These are phyloP conservation scores for Aplidium turbinatum DNA, from an alignment of 23 tunicate genomes.

Conservation along the genomic window DNA sequence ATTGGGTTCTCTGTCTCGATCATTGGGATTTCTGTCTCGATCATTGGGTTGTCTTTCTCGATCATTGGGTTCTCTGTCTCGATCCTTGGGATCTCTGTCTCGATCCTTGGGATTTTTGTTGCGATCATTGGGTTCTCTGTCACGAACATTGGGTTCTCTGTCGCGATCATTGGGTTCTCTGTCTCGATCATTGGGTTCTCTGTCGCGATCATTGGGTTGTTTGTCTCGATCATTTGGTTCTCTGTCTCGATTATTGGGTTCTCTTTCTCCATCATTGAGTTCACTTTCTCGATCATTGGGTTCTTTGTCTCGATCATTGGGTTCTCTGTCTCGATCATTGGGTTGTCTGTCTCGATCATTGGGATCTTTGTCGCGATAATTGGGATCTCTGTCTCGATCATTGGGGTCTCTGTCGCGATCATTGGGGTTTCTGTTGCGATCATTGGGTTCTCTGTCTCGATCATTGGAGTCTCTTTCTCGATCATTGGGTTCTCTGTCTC, in stretches of 20 bases:
- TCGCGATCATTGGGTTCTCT: background rate
- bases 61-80: background rate
- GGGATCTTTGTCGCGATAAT: conserved; percentile 1
- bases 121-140: background rate
- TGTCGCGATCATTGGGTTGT: conserved; percentile 2
- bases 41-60: conserved; percentile 14
- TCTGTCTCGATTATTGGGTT: background rate
- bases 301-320: background rate
- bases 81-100: background rate
- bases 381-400: background rate
- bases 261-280: background rate
- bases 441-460: background rate
- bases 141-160: background rate
- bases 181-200: background rate
- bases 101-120: background rate
- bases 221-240: background rate
- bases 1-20: background rate
- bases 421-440: background rate
- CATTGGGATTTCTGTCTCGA: conserved; percentile 8
- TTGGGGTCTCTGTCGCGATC: background rate
- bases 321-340: background rate
- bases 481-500: background rate
- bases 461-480: background rate
- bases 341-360: background rate
- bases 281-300: background rate